Evolutionary conservation across 1,140 invertebrate species (phyloP).

Genomic region (Scaptomyza montana): DNA sequence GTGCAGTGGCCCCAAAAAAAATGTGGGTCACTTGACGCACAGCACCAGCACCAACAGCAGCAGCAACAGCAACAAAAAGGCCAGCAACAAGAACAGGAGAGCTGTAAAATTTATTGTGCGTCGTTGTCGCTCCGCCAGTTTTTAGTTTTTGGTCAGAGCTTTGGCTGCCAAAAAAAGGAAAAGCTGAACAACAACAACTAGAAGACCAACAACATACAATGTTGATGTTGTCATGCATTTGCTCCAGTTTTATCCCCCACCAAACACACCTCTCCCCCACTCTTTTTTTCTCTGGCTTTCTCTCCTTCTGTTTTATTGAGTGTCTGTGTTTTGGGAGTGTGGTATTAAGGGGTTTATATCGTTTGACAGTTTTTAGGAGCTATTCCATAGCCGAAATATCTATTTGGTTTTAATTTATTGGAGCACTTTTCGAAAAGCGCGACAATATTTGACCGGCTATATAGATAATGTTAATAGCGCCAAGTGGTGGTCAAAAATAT

Average conservation of each 20-base stretch:
- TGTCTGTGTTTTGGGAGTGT: constrained; percentile 20
- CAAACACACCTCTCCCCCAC: background rate
- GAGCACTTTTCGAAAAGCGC: constrained; percentile 55
- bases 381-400: constrained; percentile 24
- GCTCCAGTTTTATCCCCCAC: constrained; percentile 39
- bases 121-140: constrained; percentile 51
- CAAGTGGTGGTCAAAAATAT: constrained; percentile 48
- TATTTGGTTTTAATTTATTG: constrained; percentile 67
- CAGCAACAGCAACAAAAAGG: constrained; percentile 21
- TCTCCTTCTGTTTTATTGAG: constrained; percentile 36
- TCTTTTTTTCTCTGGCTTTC: background rate
- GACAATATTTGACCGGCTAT: constrained; percentile 45
- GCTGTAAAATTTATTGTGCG: constrained; percentile 60
- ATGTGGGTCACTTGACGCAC: constrained; percentile 61
- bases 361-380: constrained; percentile 16
- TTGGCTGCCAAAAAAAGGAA: constrained; percentile 43
- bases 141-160: constrained; percentile 55
- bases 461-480: constrained; percentile 65
- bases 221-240: constrained; percentile 50
- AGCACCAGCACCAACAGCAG: constrained; percentile 28
- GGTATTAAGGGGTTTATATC: background rate
- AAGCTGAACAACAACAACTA: constrained; percentile 19
- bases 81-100: constrained; percentile 13
- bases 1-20: constrained; percentile 36
- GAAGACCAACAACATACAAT: background rate